Conservation (phyloP, 2,113 vertebrate genomes). For the Taurulus bubalis region DNA sequence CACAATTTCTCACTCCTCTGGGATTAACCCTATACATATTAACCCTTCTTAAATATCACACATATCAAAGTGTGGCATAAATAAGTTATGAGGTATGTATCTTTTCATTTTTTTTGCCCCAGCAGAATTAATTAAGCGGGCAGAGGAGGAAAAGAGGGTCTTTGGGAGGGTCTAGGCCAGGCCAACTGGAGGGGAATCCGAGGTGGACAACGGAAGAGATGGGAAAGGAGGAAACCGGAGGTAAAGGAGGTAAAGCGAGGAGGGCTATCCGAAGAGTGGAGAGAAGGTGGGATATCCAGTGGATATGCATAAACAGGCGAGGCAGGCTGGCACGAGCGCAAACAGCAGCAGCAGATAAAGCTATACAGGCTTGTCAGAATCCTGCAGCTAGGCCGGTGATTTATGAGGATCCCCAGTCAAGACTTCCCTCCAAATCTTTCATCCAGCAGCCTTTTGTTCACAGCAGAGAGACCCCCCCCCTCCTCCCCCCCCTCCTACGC, state of each 20-base stretch:
- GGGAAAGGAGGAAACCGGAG: constrained; percentile 2
- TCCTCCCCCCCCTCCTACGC: background rate
- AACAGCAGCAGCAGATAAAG: constrained; percentile 76
- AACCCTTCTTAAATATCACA: constrained; percentile 86
- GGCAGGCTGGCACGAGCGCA: constrained; percentile 64
- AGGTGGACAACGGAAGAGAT: constrained; percentile 27
- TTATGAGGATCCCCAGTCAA: constrained; percentile 79
- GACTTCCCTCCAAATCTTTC: constrained; percentile 72
- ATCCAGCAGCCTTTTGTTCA: constrained; percentile 73
- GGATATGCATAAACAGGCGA: constrained; percentile 79
- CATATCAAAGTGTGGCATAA: constrained; percentile 85
- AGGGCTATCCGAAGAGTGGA: constrained; percentile 47
- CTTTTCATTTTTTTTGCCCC: constrained; percentile 72
- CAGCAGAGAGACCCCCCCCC: constrained; percentile 30
- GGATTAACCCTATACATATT: constrained; percentile 85
- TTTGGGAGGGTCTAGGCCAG: constrained; percentile 65
- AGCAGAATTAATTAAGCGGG: constrained; percentile 84
- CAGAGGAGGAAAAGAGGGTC: constrained; percentile 63
- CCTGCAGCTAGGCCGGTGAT: constrained; percentile 76
- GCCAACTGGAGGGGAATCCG: constrained; percentile 49
- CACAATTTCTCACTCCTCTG: constrained; percentile 69
- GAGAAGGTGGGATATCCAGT: constrained; percentile 67
- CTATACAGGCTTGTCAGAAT: constrained; percentile 78
- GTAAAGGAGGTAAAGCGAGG: constrained; percentile 35
- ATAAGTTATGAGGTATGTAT: constrained; percentile 85